Percentiles rank a stretch among this genome's conserved stretches.
These are phyloP conservation scores for Catonia carolina DNA, from an alignment of 2,888 invertebrate species.

Conservation along the genomic window DNA sequence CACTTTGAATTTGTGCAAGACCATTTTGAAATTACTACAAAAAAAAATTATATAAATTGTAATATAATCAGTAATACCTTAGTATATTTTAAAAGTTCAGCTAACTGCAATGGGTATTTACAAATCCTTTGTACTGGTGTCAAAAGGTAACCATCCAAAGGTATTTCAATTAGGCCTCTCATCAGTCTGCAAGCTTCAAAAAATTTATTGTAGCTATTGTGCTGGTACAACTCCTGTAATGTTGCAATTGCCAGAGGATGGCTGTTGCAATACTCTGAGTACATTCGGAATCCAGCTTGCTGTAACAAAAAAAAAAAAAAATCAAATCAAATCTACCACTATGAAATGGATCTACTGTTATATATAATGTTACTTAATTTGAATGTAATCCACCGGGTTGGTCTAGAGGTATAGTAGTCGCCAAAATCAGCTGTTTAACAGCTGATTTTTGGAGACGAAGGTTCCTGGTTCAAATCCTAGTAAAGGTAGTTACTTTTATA, in stretches of 20 bases:
- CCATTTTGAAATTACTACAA: background rate
- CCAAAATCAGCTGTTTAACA: too few relatives aligned
- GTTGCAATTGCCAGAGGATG: slow-evolving; percentile 72
- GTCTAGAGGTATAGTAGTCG: too few relatives aligned
- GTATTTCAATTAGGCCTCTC: slow-evolving; percentile 74
- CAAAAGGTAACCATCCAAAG: slow-evolving; percentile 75
- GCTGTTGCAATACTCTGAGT: slow-evolving; percentile 83
- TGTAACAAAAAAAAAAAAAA: slow-evolving; percentile 40
- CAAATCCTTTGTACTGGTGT: slow-evolving; percentile 85
- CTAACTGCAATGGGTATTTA: slow-evolving; percentile 79
- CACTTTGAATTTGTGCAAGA: too few relatives aligned
- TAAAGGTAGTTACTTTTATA: too few relatives aligned
- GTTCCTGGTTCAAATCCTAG: too few relatives aligned
- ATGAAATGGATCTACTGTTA: too few relatives aligned
- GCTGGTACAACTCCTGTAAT: slow-evolving; percentile 59
- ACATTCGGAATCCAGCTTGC: slow-evolving; percentile 72
- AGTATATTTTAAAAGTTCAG: slow-evolving; percentile 73
- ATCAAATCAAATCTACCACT: too few relatives aligned
- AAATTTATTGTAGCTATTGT: slow-evolving; percentile 62
- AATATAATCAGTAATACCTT: too few relatives aligned
- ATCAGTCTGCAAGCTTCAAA: slow-evolving; percentile 76
- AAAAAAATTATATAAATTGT: too few relatives aligned
- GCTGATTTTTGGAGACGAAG: too few relatives aligned
- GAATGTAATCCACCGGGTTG: too few relatives aligned
- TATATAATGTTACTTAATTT: too few relatives aligned